phyloP scores from a whole-genome alignment of 1,140 invertebrate species.

The Lepidurus couesii region DNA sequence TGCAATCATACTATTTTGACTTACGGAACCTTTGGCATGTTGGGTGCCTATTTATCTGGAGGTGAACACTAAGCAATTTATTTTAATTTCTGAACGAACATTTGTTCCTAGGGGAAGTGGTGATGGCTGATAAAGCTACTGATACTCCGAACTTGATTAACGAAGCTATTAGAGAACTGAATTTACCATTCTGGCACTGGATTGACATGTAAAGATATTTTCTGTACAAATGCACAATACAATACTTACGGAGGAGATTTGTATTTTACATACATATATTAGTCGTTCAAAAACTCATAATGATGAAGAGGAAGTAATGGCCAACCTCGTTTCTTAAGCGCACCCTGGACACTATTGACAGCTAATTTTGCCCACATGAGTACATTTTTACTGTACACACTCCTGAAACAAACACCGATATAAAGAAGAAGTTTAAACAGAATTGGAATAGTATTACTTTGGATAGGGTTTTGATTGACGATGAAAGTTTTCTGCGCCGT shows the following conservation, averaged over 20 bases:
- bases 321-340: constrained; percentile 16
- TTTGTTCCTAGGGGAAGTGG: background rate
- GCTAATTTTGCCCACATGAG: background rate
- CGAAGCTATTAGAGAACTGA: background rate
- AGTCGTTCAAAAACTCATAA: constrained; percentile 10
- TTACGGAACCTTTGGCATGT: background rate
- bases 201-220: background rate
- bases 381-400: background rate
- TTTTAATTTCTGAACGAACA: background rate
- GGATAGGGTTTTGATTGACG: constrained; percentile 19
- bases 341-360: constrained; percentile 24
- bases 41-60: background rate
- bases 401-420: background rate
- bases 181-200: constrained; percentile 2
- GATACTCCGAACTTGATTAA: background rate
- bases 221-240: background rate
- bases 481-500: constrained; percentile 32
- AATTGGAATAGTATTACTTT: background rate
- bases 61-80: background rate
- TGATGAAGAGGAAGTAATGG: constrained; percentile 23
- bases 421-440: no score
- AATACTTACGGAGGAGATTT: background rate
- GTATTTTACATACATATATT: background rate
- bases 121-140: background rate
- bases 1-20: background rate